A percentile compares a stretch with the other conserved stretches of the same genome.
phyloP scores from a whole-genome alignment of 2,888 invertebrate species.

The Protophormia terraenovae region DNA sequence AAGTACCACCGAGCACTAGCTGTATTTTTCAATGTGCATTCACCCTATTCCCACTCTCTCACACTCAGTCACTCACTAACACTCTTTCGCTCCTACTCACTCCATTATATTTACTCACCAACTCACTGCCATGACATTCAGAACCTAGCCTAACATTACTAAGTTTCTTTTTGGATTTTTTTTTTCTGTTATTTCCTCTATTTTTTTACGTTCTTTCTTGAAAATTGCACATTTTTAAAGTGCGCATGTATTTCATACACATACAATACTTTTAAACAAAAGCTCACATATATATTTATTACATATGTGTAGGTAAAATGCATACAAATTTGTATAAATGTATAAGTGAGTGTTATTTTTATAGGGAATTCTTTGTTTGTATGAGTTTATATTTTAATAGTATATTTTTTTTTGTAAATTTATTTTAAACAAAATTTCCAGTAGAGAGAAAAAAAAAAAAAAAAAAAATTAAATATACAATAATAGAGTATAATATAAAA shows the following conservation, averaged over 20 bases:
- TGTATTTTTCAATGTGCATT: slow-evolving; percentile 28
- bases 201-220: neutral
- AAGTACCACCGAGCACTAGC: slow-evolving; percentile 1
- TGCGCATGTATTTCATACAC: slow-evolving; percentile 58
- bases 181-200: slow-evolving; percentile 26
- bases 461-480: neutral
- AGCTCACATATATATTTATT: neutral
- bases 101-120: slow-evolving; percentile 27
- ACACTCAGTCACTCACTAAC: neutral
- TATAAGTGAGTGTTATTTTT: slow-evolving; percentile 15
- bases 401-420: slow-evolving; percentile 6
- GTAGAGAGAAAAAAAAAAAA: neutral
- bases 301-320: neutral
- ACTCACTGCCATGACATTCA: slow-evolving; percentile 60
- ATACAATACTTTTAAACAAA: neutral
- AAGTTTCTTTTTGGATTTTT: slow-evolving; percentile 30
- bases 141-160: slow-evolving; percentile 67
- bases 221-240: slow-evolving; percentile 50
- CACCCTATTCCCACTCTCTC: slow-evolving; percentile 25
- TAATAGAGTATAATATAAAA: neutral
- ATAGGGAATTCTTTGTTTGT: slow-evolving; percentile 5
- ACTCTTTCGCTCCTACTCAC: neutral
- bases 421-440: slow-evolving; percentile 8
- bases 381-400: slow-evolving; percentile 34
- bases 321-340: neutral